Base-by-base conservation (phyloP, 2,113 vertebrate genomes). In the Ciconia maguari region DNA sequence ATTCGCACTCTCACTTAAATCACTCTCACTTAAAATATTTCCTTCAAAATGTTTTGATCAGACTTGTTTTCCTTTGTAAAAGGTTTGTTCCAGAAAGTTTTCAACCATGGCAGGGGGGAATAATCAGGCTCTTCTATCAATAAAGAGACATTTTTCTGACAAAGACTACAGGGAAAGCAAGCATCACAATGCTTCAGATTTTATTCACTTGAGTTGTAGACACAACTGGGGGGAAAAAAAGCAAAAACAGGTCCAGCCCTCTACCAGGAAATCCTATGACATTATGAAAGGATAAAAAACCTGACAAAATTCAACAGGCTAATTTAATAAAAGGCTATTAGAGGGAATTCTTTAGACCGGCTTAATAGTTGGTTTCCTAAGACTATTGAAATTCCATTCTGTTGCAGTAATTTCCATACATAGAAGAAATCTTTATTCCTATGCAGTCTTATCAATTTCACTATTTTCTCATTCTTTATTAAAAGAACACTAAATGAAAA, bases 351-450 rank as follows among this genome's bases (percentile, higher is more conserved):
- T 94, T 85, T 49, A 84, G 44, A 42, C 52, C 49, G 44, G 38
- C 19, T 90, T 91, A 91, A 91, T 55, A 89, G 38, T 30, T 91
- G 29, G 24, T 89, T 93, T 82, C 69, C 65, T 81, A 82, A 65
- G 52, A 79, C 52, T 38, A 42, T 29, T 72, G 49, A 96, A 92
- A 95, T 94, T 96, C 89, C 83, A 84, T 75, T 93, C 48, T 64
- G 52, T 51, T 94, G 54, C 54, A 79, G 93, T 92, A 95, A 96
- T 92, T 93, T 85, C 74, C 78, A 92, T 48, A 82, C 21, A 42
- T 2, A 92, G 72, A 80, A 81, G 42, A 84, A 94, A 79, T 55
- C 61, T 89, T 70, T 79, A 91, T 79, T 89, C 46, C 69, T 84
- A 32, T 76, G 49, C 24, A 89, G 36, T 71, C 36, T 94, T 94